phyloP scores from a whole-genome alignment of 2,113 vertebrate species.

The Ageneiosus marmoratus region DNA sequence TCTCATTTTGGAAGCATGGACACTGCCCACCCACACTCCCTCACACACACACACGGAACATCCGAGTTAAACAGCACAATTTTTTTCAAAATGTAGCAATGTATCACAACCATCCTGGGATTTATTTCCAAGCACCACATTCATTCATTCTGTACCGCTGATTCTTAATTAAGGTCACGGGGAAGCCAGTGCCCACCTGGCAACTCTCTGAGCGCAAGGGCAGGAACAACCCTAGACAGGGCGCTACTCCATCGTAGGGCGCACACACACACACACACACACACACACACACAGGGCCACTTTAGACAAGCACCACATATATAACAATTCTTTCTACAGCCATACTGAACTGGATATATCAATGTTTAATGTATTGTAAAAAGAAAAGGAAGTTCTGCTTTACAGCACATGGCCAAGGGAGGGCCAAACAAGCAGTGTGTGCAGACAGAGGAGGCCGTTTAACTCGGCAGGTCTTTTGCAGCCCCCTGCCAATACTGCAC shows the following conservation, averaged over 20 bases:
- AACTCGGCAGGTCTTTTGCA: slow-evolving; percentile 27
- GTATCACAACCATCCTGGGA: slow-evolving; percentile 34
- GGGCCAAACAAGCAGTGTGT: slow-evolving; percentile 60
- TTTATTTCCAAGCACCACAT: slow-evolving; percentile 64
- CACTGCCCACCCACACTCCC: slow-evolving; percentile 22
- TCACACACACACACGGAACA: slow-evolving; percentile 30
- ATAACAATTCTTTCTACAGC: slow-evolving; percentile 67
- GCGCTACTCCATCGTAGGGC: too few species aligned
- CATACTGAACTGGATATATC: slow-evolving; percentile 76
- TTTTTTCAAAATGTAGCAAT: slow-evolving; percentile 32
- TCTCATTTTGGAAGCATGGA: slow-evolving; percentile 37
- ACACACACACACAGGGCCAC: too few species aligned
- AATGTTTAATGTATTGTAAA: slow-evolving; percentile 84
- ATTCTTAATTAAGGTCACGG: too few species aligned
- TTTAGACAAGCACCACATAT: slow-evolving; percentile 69
- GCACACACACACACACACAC: too few species aligned
- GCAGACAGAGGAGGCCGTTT: slow-evolving; percentile 58
- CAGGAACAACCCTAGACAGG: too few species aligned
- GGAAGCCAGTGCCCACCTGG: too few species aligned
- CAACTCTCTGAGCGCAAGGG: too few species aligned
- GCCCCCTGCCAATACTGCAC: slow-evolving; percentile 29
- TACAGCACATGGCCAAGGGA: slow-evolving; percentile 51
- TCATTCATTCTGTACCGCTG: too few species aligned
- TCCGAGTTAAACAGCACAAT: slow-evolving; percentile 41
- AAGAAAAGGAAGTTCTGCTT: slow-evolving; percentile 62